Evolutionary conservation across 2,113 vertebrate species (phyloP), one percentile per base, ranked within the genome.

Genomic region (Nyctereutes procyonoides): DNA sequence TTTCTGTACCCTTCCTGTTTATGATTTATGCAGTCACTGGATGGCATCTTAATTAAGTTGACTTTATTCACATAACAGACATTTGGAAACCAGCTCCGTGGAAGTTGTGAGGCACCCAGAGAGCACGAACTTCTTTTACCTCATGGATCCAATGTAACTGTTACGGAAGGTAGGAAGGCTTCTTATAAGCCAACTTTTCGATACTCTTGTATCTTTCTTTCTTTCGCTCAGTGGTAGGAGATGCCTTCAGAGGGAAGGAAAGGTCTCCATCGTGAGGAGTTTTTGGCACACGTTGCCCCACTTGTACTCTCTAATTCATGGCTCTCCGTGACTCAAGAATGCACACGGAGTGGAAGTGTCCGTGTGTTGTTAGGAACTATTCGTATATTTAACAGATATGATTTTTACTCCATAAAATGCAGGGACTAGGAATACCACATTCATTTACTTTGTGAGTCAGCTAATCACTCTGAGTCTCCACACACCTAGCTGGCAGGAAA

Each of bases 11-110:
- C 30, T 80, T 88, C 96, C 71, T 81, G 63, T 94, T 86, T 88
- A 58, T 94, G 81, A 80, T 81, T 38, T 90, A 73, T 88, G 53
- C 63, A 73, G 43, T 51, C 43, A 71, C 26, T 88, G 65, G 30
- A 14, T 84, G 35, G 53, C 71, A 88, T 89, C 65, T 90, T 96
- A 90, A 95, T 96, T 95, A 86, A 91, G 76, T 79, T 91, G 55
- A 95, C 32, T 63, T 90, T 74, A 93, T 92, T 93, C 38, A 90
- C 62, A 60, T 65, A 77, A 51, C 8, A 90, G 73, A 69, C 80
- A 48, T 48, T 79, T 90, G 65, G 67, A 95, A 94, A 76, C 53
- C 24, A 30, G 22, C 93, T 84, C 55, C 30, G 2, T 51, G 15
- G 20, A 81, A 65, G 26, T 62, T 88, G 22, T 14, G 58, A 83